phyloP scores from a whole-genome alignment of 2,888 invertebrate genomes.

The Cactoblastis cactorum region DNA sequence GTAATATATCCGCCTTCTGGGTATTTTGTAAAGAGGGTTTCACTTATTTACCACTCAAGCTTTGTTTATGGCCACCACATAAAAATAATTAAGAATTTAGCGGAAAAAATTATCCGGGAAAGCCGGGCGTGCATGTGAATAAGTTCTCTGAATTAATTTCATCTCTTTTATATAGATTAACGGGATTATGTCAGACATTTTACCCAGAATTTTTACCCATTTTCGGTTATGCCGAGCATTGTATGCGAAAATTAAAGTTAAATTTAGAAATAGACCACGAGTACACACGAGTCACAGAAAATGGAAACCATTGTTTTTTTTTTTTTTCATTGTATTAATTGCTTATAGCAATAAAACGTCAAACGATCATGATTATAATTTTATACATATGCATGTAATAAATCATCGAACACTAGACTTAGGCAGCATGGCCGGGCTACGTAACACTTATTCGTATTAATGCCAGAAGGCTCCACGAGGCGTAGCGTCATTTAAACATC shows the following conservation, averaged over 20 bases:
- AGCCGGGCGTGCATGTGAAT: slow-evolving; percentile 11
- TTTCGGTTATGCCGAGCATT: background rate
- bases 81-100: slow-evolving; percentile 32
- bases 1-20: background rate
- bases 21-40: slow-evolving; percentile 16
- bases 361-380: too few species aligned
- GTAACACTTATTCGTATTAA: too few species aligned
- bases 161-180: background rate
- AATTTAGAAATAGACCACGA: background rate
- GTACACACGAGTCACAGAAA: too few species aligned
- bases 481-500: too few species aligned
- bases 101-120: slow-evolving; percentile 16
- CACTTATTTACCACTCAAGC: slow-evolving; percentile 24
- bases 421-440: too few species aligned
- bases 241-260: too few species aligned
- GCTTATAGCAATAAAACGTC: too few species aligned
- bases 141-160: background rate
- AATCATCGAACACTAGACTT: too few species aligned
- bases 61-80: slow-evolving; percentile 40
- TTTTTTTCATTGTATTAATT: too few species aligned
- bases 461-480: too few species aligned
- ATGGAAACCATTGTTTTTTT: too few species aligned
- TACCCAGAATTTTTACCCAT: background rate
- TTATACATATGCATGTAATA: too few species aligned
- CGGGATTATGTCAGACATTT: slow-evolving; percentile 1